Evolutionary conservation across 1,140 invertebrate species (phyloP), one percentile per base, ranked within the genome.

Genomic region (Drosophila insularis): DNA sequence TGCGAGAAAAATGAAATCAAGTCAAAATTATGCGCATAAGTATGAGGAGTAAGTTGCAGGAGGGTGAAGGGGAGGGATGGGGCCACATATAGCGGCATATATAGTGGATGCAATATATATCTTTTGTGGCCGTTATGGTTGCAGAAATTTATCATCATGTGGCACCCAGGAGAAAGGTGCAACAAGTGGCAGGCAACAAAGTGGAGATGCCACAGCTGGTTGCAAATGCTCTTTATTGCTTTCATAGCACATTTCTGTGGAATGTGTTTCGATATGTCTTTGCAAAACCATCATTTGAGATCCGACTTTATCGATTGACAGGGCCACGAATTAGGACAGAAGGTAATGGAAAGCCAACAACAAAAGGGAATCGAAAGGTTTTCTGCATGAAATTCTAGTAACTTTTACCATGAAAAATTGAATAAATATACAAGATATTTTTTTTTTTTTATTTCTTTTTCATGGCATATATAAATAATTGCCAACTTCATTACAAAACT

Each of bases 1-100:
- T 84, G 80, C 84, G 84, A 89, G 84, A 84, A 87, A 87, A 87
- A 87, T 87, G 84, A 89, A 87, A 87, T 87, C 85, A 87, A 87
- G 69, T 71, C 84, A 89, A 87, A 89, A 87, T 87, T 87, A 87
- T 87, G 84, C 84, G 84, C 84, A 87, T 87, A 87, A 87, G 80
- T 87, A 85, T 55, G 21, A 5, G 6, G 46, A 11, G 39, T 5
- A 31, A 2, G 11, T n/a, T 13, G 35, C 32, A 14, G 37, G n/a
- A n/a, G n/a, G n/a, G n/a, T n/a, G n/a, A n/a, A n/a, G 21, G 40
- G 14, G 17, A 37, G 14, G 21, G 10, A 17, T 2, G 54, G 46
- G 56, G 58, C 37, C 27, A 27, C 27, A 40, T 43, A 60, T 68
- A 62, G 46, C 46, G 43, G 50, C 71, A 37, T 65, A 68, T 78